These are phyloP conservation scores for Hycleus cichorii DNA, from an alignment of 1,140 invertebrate genomes.

Conservation along the genomic window DNA sequence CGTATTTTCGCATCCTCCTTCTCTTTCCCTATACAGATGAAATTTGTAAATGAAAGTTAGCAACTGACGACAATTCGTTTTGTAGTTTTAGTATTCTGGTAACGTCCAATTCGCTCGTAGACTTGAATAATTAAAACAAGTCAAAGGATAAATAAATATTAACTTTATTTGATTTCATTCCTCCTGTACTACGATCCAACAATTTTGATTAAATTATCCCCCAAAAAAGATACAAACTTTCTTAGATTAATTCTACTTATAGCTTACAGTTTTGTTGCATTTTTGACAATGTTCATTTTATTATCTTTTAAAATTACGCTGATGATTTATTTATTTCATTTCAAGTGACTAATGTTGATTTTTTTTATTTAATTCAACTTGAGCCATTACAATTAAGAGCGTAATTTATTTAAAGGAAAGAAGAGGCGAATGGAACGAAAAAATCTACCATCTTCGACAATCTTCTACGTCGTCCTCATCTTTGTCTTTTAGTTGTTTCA, in stretches of 20 bases:
- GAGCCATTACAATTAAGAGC: no score
- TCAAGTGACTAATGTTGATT: no score
- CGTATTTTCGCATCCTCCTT: no score
- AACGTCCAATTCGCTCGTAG: background rate
- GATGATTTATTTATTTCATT: no score
- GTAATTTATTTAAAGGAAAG: no score
- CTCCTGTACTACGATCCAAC: conserved; percentile 3
- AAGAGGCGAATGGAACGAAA: no score
- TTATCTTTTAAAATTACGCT: background rate
- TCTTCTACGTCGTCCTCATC: no score
- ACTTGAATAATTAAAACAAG: conserved; percentile 15
- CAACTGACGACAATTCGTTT: conserved; percentile 10
- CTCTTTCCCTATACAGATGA: background rate
- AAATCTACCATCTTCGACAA: no score
- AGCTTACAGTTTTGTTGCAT: background rate
- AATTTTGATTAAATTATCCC: conserved; percentile 4
- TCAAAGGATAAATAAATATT: conserved; percentile 15
- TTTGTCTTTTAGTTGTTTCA: no score
- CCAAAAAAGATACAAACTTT: background rate
- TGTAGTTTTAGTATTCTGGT: conserved; percentile 13
- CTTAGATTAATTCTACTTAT: background rate
- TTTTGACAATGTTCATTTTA: background rate
- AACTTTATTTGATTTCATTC: conserved; percentile 5
- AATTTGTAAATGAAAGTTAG: conserved; percentile 7
- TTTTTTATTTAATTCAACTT: no score